phyloP scores from a whole-genome alignment of 2,797 vertebrate genomes.

The Geotrypetes seraphini region DNA sequence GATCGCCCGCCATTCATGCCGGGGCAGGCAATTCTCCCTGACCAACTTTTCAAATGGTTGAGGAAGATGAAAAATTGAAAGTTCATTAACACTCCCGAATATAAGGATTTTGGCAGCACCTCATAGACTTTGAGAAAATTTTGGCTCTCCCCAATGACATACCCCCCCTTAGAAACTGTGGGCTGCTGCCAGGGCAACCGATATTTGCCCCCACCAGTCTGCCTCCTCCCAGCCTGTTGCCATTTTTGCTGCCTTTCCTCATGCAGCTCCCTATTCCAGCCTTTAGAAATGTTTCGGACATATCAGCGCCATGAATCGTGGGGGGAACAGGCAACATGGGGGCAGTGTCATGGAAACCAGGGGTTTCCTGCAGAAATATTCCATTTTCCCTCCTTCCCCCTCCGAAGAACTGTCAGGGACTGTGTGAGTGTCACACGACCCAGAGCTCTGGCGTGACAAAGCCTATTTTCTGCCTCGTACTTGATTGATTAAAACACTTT shows the following conservation, averaged over 20 bases:
- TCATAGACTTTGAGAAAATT: too few species aligned
- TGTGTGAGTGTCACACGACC: constrained; percentile 88
- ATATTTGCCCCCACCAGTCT: constrained; percentile 31
- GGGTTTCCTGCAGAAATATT: constrained; percentile 81
- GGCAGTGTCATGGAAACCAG: constrained; percentile 88
- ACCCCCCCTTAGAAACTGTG: constrained; percentile 45
- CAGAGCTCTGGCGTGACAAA: constrained; percentile 89
- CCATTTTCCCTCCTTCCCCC: constrained; percentile 73
- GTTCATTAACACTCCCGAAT: constrained; percentile 56
- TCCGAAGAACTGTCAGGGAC: constrained; percentile 94
- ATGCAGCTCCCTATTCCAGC: constrained; percentile 5
- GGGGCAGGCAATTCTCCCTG: constrained; percentile 7
- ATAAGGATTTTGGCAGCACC: constrained; percentile 59
- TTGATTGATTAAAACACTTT: constrained; percentile 99
- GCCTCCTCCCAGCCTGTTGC: constrained; percentile 34
- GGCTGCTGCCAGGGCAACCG: constrained; percentile 70
- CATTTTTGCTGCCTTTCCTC: constrained; percentile 61
- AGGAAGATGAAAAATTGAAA: constrained; percentile 56
- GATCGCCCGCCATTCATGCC: constrained; percentile 17
- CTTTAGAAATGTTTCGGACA: constrained; percentile 68
- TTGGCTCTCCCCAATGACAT: constrained; percentile 54
- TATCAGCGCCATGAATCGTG: constrained; percentile 67
- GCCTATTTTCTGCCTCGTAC: constrained; percentile 96
- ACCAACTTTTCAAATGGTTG: constrained; percentile 26
- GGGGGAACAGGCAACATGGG: constrained; percentile 75